phyloP scores from a whole-genome alignment of 2,797 vertebrate species.

The Hypotaenidia philippensis region DNA sequence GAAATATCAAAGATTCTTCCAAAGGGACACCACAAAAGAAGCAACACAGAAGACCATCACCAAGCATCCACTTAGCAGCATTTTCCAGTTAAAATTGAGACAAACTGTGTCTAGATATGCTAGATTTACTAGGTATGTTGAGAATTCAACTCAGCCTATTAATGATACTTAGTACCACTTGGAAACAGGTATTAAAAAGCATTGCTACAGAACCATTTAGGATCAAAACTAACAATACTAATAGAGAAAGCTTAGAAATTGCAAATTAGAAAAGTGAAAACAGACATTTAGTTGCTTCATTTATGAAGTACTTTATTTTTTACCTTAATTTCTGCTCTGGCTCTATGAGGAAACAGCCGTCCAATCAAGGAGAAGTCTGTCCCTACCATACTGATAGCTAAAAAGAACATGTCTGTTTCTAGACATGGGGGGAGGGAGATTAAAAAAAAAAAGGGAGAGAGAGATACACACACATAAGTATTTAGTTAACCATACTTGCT shows the following conservation, averaged over 20 bases:
- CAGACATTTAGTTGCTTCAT: neutral
- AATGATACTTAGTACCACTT: neutral
- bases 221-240: neutral
- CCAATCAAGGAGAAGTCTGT: conserved; percentile 98
- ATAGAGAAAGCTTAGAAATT: neutral
- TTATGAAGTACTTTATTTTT: neutral
- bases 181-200: neutral
- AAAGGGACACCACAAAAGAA: neutral
- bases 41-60: neutral
- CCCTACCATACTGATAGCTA: conserved; percentile 98
- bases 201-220: neutral
- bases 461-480: neutral
- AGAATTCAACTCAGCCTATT: neutral
- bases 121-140: neutral
- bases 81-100: neutral
- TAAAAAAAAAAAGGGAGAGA: neutral
- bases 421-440: neutral
- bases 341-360: conserved; percentile 94
- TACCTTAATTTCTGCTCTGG: conserved; percentile 96
- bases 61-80: neutral
- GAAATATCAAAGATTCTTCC: neutral
- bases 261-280: neutral
- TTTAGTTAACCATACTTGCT: neutral
- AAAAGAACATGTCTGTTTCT: conserved; percentile 99
- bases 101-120: neutral